Conservation (phyloP, 2,888 invertebrate species). For the Philereme vetulata region DNA sequence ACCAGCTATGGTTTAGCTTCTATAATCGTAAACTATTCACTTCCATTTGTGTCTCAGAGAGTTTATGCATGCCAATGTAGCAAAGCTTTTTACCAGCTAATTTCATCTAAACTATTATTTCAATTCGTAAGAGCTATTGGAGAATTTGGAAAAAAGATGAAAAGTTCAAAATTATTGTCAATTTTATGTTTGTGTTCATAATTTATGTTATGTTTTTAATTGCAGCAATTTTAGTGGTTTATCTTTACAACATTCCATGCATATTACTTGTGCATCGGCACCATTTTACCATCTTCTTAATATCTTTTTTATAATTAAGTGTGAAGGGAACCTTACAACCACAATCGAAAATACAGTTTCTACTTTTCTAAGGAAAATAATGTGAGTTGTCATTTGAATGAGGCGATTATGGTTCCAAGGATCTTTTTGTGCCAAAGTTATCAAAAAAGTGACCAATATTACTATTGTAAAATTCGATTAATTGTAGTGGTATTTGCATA, state of each 20-base stretch:
- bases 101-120: constrained; percentile 69
- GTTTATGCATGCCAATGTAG: constrained; percentile 79
- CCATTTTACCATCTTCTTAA: constrained; percentile 50
- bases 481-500: constrained; percentile 58
- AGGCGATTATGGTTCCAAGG: constrained; percentile 44
- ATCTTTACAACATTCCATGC: constrained; percentile 68
- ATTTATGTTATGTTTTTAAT: constrained; percentile 48
- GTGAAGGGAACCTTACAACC: constrained; percentile 44
- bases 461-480: constrained; percentile 50
- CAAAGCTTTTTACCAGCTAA: constrained; percentile 73
- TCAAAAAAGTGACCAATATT: constrained; percentile 58
- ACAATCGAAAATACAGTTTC: constrained; percentile 27
- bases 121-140: constrained; percentile 58
- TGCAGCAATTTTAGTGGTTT: constrained; percentile 55
- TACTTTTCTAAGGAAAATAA: not conserved
- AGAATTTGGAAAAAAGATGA: constrained; percentile 61
- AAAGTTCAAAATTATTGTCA: constrained; percentile 52
- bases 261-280: constrained; percentile 61
- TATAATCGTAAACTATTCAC: constrained; percentile 57
- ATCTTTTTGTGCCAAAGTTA: constrained; percentile 57
- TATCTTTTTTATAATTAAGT: constrained; percentile 45
- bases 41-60: constrained; percentile 50
- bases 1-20: constrained; percentile 63
- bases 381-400: constrained; percentile 9
- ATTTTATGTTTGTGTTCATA: constrained; percentile 49